Base-by-base conservation (phyloP, 23 tunicate species). In the Trididemnum nubilum region DNA sequence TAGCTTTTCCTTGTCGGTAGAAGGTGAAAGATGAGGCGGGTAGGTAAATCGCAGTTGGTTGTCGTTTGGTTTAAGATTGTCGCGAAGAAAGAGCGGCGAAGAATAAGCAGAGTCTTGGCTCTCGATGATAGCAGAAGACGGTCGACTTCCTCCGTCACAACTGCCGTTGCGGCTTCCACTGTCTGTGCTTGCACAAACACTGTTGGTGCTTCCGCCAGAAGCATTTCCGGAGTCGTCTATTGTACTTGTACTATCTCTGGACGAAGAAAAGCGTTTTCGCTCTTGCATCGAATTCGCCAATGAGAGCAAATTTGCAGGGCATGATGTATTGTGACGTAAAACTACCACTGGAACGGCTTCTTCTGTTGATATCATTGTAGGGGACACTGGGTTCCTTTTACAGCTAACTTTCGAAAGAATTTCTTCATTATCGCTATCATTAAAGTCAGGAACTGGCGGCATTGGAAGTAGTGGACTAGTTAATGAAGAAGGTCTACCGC, bases 191-290 rank as follows among this genome's bases (percentile, higher is more conserved):
- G 73, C 80, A 36, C 80, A 64, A 38, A 67, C 83, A 51, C 86
- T 72, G 57, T 86, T 86, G 34, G 83, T 78, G 83, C 98, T 93
- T 4, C 87, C 91, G n/a, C 89, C 98, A 0, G 98, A 93, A 31
- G 93, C 98, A 51, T 93, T 93, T 31, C 98, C 98, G 21, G 93
- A 87, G 64, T 93, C 98, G 44, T 93, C 98, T 33, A 86, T 87
- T 64, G 72, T 86, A 71, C 83, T 86, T 36, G 76, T 40, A 52
- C 72, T 59, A 39, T 72, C 64, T 21, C 83, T 40, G 27, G 75
- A 23, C 4, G 60, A 72, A 35, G 86, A 30, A 2, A 86, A 82
- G 61, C 52, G 59, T 40, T 85, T 40, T 23, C 57, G 30, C 2
- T 33, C 7, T 1, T 52, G 81, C 2, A n/a, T 24, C 7, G 78